These are phyloP conservation scores for Brachionus rotundiformis DNA, from an alignment of 1,140 invertebrate genomes.

Conservation along the genomic window DNA sequence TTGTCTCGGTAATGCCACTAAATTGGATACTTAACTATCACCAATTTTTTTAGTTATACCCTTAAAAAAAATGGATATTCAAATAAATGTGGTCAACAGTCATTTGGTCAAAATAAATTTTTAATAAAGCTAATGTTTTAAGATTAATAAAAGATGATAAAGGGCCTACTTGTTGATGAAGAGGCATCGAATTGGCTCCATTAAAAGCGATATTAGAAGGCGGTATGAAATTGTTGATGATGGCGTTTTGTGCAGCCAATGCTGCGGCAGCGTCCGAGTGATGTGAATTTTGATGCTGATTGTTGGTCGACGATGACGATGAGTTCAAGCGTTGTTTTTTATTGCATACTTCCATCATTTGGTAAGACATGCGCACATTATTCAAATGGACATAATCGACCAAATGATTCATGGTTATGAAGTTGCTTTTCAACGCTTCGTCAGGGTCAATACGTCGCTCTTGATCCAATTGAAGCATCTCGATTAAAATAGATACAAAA, in stretches of 20 bases:
- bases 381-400: slow-evolving; percentile 94
- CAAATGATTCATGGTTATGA: slow-evolving; percentile 86
- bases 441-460: slow-evolving; percentile 89
- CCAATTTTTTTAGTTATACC: too few species aligned
- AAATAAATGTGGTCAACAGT: too few species aligned
- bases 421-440: slow-evolving; percentile 90
- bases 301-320: neutral
- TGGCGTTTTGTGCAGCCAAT: slow-evolving; percentile 27
- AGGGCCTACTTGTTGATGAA: slow-evolving; percentile 37
- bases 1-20: too few species aligned
- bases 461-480: slow-evolving; percentile 97
- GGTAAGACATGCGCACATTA: slow-evolving; percentile 65
- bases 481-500: slow-evolving; percentile 92
- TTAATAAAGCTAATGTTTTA: too few species aligned
- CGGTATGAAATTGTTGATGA: slow-evolving; percentile 46
- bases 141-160: too few species aligned
- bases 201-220: slow-evolving; percentile 39
- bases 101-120: too few species aligned
- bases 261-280: slow-evolving; percentile 17
- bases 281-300: neutral
- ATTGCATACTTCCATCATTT: slow-evolving; percentile 52
- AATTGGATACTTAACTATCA: too few species aligned
- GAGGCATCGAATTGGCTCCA: slow-evolving; percentile 45
- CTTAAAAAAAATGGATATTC: too few species aligned
- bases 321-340: slow-evolving; percentile 33